These are phyloP conservation scores for Hymenopus coronatus DNA, from an alignment of 2,888 invertebrate genomes.

Conservation along the genomic window DNA sequence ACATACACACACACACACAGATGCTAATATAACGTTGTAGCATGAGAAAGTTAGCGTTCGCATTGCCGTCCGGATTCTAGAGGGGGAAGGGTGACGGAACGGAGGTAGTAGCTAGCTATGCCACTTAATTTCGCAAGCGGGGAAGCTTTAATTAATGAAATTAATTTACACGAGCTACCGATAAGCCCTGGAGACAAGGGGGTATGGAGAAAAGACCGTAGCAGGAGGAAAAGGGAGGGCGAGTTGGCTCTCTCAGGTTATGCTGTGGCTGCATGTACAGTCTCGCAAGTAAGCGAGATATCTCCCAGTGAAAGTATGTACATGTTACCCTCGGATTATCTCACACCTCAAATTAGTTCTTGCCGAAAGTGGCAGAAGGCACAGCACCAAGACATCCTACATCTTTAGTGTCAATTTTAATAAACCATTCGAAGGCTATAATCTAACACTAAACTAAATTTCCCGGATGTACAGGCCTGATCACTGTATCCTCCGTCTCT, in stretches of 20 bases:
- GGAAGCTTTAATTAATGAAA: constrained; percentile 34
- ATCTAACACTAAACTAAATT: too few species aligned
- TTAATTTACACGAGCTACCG: constrained; percentile 33
- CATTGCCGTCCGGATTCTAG: neutral
- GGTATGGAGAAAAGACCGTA: neutral
- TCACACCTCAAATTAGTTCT: too few species aligned
- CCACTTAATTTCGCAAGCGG: constrained; percentile 32
- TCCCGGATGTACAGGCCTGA: too few species aligned
- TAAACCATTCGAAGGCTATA: too few species aligned
- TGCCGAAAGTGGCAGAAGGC: neutral
- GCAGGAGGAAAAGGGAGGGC: neutral
- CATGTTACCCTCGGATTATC: too few species aligned
- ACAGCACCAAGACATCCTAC: too few species aligned
- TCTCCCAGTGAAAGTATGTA: too few species aligned
- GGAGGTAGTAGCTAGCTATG: neutral
- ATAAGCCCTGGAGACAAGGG: constrained; percentile 30
- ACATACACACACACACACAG: neutral
- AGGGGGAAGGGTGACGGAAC: neutral
- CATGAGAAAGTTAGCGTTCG: neutral
- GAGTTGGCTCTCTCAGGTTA: neutral
- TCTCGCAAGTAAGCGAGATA: neutral
- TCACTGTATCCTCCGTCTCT: too few species aligned
- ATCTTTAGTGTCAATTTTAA: too few species aligned
- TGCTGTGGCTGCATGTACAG: neutral
- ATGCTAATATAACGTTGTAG: neutral